Conservation (phyloP, 2,113 vertebrate species). For the Ammodytes marinus region DNA sequence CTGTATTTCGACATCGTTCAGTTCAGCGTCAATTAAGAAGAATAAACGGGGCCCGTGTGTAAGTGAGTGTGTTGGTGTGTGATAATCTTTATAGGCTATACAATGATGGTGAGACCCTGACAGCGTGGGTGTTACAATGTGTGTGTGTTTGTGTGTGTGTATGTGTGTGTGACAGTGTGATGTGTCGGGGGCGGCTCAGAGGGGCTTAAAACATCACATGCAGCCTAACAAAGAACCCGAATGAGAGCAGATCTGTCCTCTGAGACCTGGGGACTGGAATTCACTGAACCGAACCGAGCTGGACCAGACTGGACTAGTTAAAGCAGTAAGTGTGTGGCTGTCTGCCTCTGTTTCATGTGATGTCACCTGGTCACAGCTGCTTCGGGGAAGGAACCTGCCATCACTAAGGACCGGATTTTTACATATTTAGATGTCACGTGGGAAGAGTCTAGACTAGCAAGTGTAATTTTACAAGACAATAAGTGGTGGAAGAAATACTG, state of each 20-base stretch:
- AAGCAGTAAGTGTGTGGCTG: constrained; percentile 50
- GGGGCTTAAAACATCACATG: constrained; percentile 57
- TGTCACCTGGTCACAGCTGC: constrained; percentile 9
- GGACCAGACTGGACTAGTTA: neutral
- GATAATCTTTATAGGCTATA: too few relatives aligned
- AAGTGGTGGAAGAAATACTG: too few relatives aligned
- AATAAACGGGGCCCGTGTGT: neutral
- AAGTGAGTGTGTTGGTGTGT: neutral
- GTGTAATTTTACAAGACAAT: too few relatives aligned
- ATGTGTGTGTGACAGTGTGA: constrained; percentile 4
- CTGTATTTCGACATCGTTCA: neutral
- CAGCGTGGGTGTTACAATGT: too few relatives aligned
- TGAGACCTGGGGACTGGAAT: constrained; percentile 1
- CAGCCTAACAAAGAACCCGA: constrained; percentile 19
- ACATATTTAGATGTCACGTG: neutral
- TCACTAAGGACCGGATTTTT: neutral
- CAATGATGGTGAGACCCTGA: too few relatives aligned
- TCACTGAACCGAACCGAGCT: too few relatives aligned
- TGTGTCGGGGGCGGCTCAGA: constrained; percentile 21
- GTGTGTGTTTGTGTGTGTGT: too few relatives aligned
- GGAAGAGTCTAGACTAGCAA: neutral
- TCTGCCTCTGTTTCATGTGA: neutral
- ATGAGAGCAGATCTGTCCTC: constrained; percentile 5
- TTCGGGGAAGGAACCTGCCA: neutral
- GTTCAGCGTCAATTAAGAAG: neutral